Evolutionary conservation across 2,113 vertebrate species (phyloP).

Genomic region (Bufo bufo): DNA sequence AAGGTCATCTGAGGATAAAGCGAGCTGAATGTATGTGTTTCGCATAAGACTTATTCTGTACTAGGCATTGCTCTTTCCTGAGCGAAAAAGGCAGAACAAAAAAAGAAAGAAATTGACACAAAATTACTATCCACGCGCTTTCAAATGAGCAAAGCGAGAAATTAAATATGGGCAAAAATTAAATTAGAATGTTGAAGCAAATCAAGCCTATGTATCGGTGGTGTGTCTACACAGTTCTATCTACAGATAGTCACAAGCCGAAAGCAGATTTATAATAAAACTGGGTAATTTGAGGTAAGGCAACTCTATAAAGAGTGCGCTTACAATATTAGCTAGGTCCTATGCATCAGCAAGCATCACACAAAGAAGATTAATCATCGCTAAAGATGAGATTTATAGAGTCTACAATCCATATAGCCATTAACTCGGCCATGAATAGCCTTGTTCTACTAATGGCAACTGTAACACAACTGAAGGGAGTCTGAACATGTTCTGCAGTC

Average conservation of each 20-base stretch:
- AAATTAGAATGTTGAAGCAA: conserved; percentile 16
- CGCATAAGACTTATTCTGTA: conserved; percentile 29
- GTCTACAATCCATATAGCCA: not conserved
- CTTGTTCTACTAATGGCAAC: not conserved
- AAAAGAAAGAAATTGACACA: not conserved
- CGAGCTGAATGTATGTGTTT: conserved; percentile 53
- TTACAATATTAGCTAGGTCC: not conserved
- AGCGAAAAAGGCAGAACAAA: conserved; percentile 27
- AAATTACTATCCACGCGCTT: not conserved
- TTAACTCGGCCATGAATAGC: not conserved
- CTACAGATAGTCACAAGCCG: not conserved
- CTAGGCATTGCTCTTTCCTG: not conserved
- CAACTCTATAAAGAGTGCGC: not conserved
- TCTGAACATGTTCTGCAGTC: not conserved
- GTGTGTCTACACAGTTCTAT: not conserved
- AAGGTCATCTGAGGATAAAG: conserved; percentile 53
- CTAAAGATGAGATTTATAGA: not conserved
- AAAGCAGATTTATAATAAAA: not conserved
- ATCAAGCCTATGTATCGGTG: not conserved
- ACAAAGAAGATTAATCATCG: not conserved
- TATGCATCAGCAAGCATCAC: not conserved
- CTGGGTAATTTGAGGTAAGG: not conserved
- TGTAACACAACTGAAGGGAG: not conserved
- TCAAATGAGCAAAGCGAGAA: not conserved
- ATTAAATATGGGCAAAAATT: conserved; percentile 10